These are phyloP conservation scores for Lagocephalus sceleratus DNA, from an alignment of 2,797 vertebrate genomes.

Conservation along the genomic window DNA sequence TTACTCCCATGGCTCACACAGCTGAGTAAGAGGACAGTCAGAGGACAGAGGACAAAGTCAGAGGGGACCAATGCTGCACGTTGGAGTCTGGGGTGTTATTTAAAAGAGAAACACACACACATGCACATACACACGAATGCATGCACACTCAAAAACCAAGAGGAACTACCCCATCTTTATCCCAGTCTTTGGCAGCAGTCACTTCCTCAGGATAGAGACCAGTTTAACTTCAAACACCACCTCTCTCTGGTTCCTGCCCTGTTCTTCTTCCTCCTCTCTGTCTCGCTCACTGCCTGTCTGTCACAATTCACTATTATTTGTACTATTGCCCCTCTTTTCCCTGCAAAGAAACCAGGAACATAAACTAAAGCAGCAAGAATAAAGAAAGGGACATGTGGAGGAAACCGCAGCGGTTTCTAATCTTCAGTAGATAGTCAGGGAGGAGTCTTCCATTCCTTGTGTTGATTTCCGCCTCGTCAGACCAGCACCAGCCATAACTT, in stretches of 20 bases:
- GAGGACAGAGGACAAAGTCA: conserved; percentile 31
- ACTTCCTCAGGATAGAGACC: conserved; percentile 71
- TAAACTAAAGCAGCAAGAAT: conserved; percentile 25
- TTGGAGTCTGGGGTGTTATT: conserved; percentile 26
- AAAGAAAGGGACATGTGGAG: conserved; percentile 32
- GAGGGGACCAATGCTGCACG: conserved; percentile 26
- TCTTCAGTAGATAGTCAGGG: conserved; percentile 29
- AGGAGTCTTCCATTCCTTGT: conserved; percentile 21
- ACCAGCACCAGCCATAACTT: conserved; percentile 60
- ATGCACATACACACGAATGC: conserved; percentile 20
- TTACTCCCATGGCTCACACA: conserved; percentile 25
- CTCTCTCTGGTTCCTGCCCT: conserved; percentile 59
- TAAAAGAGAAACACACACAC: conserved; percentile 34
- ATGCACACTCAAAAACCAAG: conserved; percentile 39
- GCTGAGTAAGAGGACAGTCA: too few species aligned
- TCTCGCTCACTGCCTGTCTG: conserved; percentile 25
- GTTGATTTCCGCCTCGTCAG: conserved; percentile 50
- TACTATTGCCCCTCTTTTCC: conserved; percentile 26
- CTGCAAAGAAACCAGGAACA: conserved; percentile 16
- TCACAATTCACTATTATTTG: conserved; percentile 22
- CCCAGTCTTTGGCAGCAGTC: conserved; percentile 67
- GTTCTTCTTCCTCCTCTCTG: conserved; percentile 47
- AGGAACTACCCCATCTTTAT: conserved; percentile 67
- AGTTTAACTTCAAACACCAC: conserved; percentile 69
- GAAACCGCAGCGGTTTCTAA: conserved; percentile 43